phyloP scores from a whole-genome alignment of 2,113 vertebrate species.

The Kryptolebias marmoratus region DNA sequence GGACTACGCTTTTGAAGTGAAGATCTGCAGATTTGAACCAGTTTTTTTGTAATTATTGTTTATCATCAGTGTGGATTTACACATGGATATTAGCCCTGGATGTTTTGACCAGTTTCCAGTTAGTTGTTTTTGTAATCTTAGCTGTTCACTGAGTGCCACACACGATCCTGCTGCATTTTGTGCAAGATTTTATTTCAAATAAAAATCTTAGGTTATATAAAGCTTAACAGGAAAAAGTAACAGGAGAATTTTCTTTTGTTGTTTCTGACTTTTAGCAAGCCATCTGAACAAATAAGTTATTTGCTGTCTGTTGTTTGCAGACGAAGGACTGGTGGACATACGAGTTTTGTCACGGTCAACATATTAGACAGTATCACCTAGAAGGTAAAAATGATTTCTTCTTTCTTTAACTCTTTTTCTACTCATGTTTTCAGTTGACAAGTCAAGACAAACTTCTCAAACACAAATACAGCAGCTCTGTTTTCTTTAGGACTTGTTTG shows the following conservation, averaged over 20 bases:
- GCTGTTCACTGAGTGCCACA: background rate
- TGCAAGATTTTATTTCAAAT: background rate
- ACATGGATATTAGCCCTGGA: too few relatives aligned
- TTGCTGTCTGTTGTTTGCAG: slow-evolving; percentile 68
- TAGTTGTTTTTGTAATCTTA: background rate
- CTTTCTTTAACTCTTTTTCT: background rate
- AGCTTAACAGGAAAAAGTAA: background rate
- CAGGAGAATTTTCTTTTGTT: background rate
- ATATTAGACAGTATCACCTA: slow-evolving; percentile 93
- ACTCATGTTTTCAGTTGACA: background rate
- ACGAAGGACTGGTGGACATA: slow-evolving; percentile 99
- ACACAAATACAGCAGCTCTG: background rate
- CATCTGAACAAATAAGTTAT: too few relatives aligned
- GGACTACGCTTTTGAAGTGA: too few relatives aligned
- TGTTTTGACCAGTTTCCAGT: too few relatives aligned
- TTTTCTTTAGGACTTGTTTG: background rate
- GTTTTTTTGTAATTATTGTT: too few relatives aligned
- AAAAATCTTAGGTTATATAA: background rate
- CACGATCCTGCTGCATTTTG: background rate
- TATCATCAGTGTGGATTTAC: too few relatives aligned
- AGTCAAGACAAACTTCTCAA: background rate
- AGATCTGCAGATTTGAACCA: too few relatives aligned
- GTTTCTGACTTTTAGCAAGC: background rate
- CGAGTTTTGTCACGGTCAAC: slow-evolving; percentile 91
- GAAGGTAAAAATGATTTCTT: slow-evolving; percentile 82